Base-by-base conservation (phyloP, 2,888 invertebrate species). In the Helleia helle region DNA sequence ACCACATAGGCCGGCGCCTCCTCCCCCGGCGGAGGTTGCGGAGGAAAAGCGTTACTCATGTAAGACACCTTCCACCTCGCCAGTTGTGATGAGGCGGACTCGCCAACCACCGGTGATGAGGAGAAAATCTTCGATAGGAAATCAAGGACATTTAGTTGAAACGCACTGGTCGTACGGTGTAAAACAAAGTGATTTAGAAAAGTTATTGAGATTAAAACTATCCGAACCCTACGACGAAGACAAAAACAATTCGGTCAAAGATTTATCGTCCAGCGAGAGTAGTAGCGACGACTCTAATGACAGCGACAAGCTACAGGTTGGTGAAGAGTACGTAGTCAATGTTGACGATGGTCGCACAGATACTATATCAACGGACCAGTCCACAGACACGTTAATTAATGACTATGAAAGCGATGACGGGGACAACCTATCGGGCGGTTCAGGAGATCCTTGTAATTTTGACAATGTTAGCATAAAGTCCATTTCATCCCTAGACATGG, bases 401-500 rank as follows among this genome's bases (percentile, higher is more conserved):
- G 84, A 83, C 52, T 74, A 71, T 49, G 74, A 71, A 42, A 75
- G 75, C 62, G 76, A 75, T 44, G 69, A 62, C 40, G 71, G 64
- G 24, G 83, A 80, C 48, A 67, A 72, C 55, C 53, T 61, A 18
- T 79, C 81, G 1, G 72, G 66, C 56, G 73, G 64, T 48, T 75
- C 71, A 52, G 75, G 67, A 53, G 72, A 63, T 52, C 76, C 67
- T 58, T 70, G 66, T 60, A 80, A 81, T 63, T 81, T 72, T 63
- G 83, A 84, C 59, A 84, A 83, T 73, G 70, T 83, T 71, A 84
- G 84, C 62, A 81, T 83, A 62, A 81, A 83, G 50, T 84, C 83
- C 3, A 74, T 84, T 58, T 84, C 84, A 8, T 84, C 84, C 7
- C 72, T 84, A 42, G 84, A 85, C 54, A 81, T 81, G 83, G 75